Conservation (phyloP, 2,113 vertebrate species). For the Isurus oxyrinchus region DNA sequence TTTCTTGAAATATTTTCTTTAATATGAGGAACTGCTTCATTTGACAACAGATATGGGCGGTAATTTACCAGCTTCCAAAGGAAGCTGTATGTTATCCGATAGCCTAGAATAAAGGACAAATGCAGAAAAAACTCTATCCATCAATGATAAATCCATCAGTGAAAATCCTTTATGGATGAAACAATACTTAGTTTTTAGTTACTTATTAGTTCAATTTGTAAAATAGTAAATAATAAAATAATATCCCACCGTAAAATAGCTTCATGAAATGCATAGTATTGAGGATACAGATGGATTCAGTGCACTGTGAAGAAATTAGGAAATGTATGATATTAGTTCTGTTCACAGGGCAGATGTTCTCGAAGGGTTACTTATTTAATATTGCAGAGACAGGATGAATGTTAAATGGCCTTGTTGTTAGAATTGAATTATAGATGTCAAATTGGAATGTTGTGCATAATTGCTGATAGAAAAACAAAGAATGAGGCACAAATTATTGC, state of each 20-base stretch:
- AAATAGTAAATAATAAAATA: background rate
- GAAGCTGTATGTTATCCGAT: background rate
- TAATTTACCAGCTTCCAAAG: background rate
- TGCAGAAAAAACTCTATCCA: background rate
- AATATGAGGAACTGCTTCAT: background rate
- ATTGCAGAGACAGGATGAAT: background rate
- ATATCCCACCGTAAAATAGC: background rate
- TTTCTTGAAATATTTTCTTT: background rate
- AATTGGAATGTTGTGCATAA: constrained; percentile 12
- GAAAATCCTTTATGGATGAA: background rate
- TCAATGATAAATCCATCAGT: background rate
- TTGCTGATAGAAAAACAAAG: background rate
- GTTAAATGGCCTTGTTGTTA: background rate
- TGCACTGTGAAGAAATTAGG: background rate
- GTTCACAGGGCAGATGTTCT: background rate
- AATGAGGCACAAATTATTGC: background rate
- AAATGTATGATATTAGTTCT: background rate
- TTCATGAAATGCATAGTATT: background rate
- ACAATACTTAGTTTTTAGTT: background rate
- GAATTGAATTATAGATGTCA: constrained; percentile 12
- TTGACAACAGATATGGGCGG: background rate
- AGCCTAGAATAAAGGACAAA: background rate
- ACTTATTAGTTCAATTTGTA: background rate
- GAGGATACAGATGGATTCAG: background rate
- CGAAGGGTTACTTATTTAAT: background rate